Evolutionary conservation across 1,140 invertebrate genomes (phyloP), one percentile per base, ranked within the genome.

Genomic region (Bactericera cockerelli): DNA sequence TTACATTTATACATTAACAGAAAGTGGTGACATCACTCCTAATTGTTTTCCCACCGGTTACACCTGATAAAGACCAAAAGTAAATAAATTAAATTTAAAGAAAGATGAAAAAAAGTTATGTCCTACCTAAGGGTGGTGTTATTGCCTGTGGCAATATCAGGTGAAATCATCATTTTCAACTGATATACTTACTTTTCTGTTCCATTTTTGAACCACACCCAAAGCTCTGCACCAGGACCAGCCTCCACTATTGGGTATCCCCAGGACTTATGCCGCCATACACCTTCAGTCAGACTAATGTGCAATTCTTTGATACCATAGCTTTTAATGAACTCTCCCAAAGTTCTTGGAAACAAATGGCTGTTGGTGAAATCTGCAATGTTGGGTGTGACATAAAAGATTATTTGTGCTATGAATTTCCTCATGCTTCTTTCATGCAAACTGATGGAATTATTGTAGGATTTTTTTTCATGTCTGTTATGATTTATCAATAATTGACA

Each of bases 221-320:
- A 90, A 0, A 98, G 74, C 74, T 97, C 90, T 21, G 90, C 92
- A 36, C 95, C 95, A 25, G 92, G 84, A 16, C 91, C 87, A 33
- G 90, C 85, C 75, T 89, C 84, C 11, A 83, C 71, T 31, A 88
- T 79, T 26, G 89, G 83, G 75, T 95, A 94, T 4, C 93, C 94
- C 93, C 93, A 98, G 61, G 83, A 81, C 67, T 89, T 79, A 71
- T 95, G 84, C 60, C 85, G 80, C 94, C 94, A 99, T 54, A 92
- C 72, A 2, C 94, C 94, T 72, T 93, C 86, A 1, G 93, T 95
- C 58, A 98, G 75, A 60, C 83, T 86, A 28, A 98, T 76, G 70
- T 97, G 91, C 6, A 99, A 71, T 70, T 98, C 94, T 68, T 89
- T 81, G 0, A 98, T 81, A 68, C 84, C 76, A 69, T 92, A 88